Evolutionary conservation across 2,797 vertebrate genomes (phyloP), one percentile per base, ranked within the genome.

Genomic region (Rhinophrynus dorsalis): DNA sequence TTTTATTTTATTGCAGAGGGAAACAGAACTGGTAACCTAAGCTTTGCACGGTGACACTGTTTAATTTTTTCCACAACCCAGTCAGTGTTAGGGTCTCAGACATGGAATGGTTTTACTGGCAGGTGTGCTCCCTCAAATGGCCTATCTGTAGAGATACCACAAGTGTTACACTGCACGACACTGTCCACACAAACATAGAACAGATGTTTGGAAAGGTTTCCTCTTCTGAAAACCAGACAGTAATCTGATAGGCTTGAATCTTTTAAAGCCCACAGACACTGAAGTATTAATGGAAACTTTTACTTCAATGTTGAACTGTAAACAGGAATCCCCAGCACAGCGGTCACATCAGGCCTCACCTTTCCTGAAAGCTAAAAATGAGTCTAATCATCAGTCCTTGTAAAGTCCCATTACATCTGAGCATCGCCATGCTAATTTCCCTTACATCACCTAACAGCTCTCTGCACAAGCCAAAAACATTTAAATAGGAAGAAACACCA

Each of bases 141-240:
- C 60, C 61, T 72, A 73, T 58, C 45, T 54, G 54, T 9, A 37
- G 69, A 73, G 62, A 73, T 67, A 66, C 62, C 62, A 60, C 62
- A 73, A 66, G 62, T 59, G 37, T 66, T 66, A 66, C 51, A 35
- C 70, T 44, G 38, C 62, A 73, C 47, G 70, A 73, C 55, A 73
- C 62, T 54, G 38, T 67, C 70, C 55, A 73, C 55, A 66, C 55
- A 73, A 67, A 73, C 70, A 54, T 52, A 27, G 54, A 73, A 47
- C 70, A 73, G 70, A 73, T 73, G 70, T 73, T 73, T 73, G 70
- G 62, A 73, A 73, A 57, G 55, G 29, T 54, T 45, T 60, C 26
- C 61, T 66, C 37, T 50, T 44, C 32, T 17, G 52, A 54, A 67
- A 73, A 66, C 45, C 59, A 71, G 51, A 71, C 70, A 67, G 70